Evolutionary conservation across 1,140 invertebrate species (phyloP), one percentile per base, ranked within the genome.

Genomic region (Cherax quadricarinatus): DNA sequence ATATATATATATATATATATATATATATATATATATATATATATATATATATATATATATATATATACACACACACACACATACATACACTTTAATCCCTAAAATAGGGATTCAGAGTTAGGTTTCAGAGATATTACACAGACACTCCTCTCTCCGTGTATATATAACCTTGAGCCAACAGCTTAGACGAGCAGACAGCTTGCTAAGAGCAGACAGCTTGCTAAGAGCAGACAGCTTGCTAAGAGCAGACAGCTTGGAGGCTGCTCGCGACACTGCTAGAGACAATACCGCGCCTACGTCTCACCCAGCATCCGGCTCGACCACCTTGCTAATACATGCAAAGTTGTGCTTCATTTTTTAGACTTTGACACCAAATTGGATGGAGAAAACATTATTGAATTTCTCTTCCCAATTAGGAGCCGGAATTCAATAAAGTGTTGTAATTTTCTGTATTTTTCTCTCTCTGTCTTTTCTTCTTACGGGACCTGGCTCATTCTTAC

Each of bases 381-480:
- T 88, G 86, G 86, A 88, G 86, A 88, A 88, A 88, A 88, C 86
- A 88, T 88, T 88, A 88, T 88, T 88, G 86, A 88, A 88, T 88
- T 88, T 88, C 86, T 88, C 75, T 78, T 60, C 86, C 86, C 86
- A 88, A 88, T 88, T 88, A 88, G 86, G 83, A 88, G 86, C 73
- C 24, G 78, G 51, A 88, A 88, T 88, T 88, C 86, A 75, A 88
- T 88, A 88, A 88, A 88, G 86, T 88, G 86, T 88, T 24, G 86
- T 88, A 88, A 88, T 88, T 88, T 88, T 88, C 73, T 30, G 30
- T 88, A 88, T 60, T 88, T 88, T 88, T 88, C 7, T 57, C 7
- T 57, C 53, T 57, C 53, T 57, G 30, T 57, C 12, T 57, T 57
- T 57, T 57, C 53, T 9, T 41, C 53, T 57, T 57, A 9, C 7